A percentile compares a stretch with the other conserved stretches of the same genome.
Evolutionary conservation across 2,113 vertebrate genomes (phyloP).

Genomic region (Oreocharis arfaki): DNA sequence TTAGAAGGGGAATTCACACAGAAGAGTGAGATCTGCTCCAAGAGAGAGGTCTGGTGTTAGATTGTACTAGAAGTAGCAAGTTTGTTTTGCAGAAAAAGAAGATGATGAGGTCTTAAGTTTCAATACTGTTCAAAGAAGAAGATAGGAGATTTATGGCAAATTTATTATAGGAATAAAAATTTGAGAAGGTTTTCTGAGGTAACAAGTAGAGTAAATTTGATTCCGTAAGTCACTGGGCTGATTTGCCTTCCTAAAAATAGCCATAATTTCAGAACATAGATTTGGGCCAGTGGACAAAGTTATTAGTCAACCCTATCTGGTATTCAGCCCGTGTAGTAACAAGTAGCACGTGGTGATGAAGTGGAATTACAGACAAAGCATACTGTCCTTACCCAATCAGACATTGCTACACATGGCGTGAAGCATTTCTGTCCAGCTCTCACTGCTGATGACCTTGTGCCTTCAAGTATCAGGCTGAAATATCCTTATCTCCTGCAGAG

Average conservation of each 20-base stretch:
- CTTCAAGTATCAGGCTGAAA: neutral
- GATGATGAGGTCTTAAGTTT: neutral
- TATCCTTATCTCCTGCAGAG: slow-evolving; percentile 15
- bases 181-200: neutral
- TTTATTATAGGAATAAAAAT: neutral
- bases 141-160: neutral
- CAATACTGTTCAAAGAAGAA: neutral
- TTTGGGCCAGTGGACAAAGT: neutral
- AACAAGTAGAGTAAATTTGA: neutral
- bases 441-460: neutral
- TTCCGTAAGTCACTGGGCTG: neutral
- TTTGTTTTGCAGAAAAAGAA: neutral
- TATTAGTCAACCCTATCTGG: neutral
- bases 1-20: neutral
- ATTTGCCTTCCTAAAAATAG: slow-evolving; percentile 21
- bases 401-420: neutral
- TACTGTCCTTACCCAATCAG: slow-evolving; percentile 7
- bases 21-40: neutral
- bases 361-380: neutral
- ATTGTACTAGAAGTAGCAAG: neutral
- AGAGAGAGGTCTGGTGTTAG: neutral
- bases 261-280: neutral
- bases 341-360: neutral
- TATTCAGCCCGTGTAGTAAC: slow-evolving; percentile 7
- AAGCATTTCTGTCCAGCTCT: slow-evolving; percentile 1